Evolutionary conservation across 2,888 invertebrate species (phyloP), one percentile per base, ranked within the genome.

Genomic region (Phengaris alcon): DNA sequence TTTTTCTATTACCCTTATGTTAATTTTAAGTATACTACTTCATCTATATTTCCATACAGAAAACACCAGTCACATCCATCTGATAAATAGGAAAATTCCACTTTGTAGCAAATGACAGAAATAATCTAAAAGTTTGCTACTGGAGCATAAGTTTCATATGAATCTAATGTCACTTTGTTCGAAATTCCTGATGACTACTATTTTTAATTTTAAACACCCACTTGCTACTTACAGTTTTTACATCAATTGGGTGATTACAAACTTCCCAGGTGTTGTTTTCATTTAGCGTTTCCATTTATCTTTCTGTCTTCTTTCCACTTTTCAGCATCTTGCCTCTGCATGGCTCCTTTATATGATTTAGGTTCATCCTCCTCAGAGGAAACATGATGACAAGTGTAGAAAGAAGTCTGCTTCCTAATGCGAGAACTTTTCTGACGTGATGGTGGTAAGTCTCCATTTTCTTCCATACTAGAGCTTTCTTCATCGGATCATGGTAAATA

Each of bases 161-260:
- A 59, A 59, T 74, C 69, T 9, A 76, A n/a, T 13, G 74, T 76
- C 51, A 68, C 59, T 5, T 12, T 74, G 70, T 35, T 76, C 74
- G 74, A 76, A 76, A 57, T 74, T 74, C 35, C 74, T 74, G 0
- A 59, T 69, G 22, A 76, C 64, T 69, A 73, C 35, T 3, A 15
- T 73, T 64, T 75, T 81, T 82, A 0, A 78, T 74, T 74, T 78
- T 80, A 74, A 81, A 81, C 2, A 81, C 79, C 82, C 82, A 82
- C 59, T 81, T 81, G 35, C 77, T 79, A 77, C 77, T 78, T 12
- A 81, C 68, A 3, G 70, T 72, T 9, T 79, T 78, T 72, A 8
- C 22, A 74, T 54, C 68, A 13, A 46, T 74, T 10, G 78, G 77
- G 74, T 12, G 8, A 6, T 73, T 22, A 76, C 75, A 74, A 0